phyloP scores from a whole-genome alignment of 1,140 invertebrate species.

The Anastrepha ludens region DNA sequence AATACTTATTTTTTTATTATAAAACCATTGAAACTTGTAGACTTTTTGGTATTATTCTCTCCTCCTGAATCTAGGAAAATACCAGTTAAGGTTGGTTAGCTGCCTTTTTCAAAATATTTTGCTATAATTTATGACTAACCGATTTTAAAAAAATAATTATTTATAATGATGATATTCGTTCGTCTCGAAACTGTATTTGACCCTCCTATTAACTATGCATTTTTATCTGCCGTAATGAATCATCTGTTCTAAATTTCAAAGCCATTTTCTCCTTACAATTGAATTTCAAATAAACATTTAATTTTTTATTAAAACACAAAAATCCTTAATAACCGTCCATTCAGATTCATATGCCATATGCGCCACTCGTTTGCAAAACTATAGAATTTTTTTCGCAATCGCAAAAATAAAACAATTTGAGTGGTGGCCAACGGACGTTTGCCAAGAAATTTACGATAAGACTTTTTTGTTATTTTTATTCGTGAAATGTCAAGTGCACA shows the following conservation, averaged over 20 bases:
- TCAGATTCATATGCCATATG: not conserved
- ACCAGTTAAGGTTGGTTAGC: no score
- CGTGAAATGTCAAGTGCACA: slow-evolving; percentile 44
- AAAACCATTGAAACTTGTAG: no score
- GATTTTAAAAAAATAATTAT: no score
- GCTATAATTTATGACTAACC: no score
- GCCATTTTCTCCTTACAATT: not conserved
- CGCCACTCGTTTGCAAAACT: not conserved
- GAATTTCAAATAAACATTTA: slow-evolving; percentile 18
- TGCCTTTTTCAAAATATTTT: no score
- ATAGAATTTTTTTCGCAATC: slow-evolving; percentile 18
- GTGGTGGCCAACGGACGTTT: slow-evolving; percentile 4
- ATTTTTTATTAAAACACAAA: not conserved
- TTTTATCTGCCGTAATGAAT: not conserved
- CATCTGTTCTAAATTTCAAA: not conserved
- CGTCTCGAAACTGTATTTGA: no score
- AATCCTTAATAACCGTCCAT: not conserved
- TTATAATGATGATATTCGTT: no score
- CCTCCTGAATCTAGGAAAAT: no score
- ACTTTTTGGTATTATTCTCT: no score
- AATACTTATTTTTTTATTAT: no score
- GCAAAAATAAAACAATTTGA: slow-evolving; percentile 23
- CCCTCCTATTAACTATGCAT: no score
- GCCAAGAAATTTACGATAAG: slow-evolving; percentile 44
- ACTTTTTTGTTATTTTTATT: slow-evolving; percentile 33